phyloP scores from a whole-genome alignment of 1,140 invertebrate species.

The Mizuhopecten yessoensis region DNA sequence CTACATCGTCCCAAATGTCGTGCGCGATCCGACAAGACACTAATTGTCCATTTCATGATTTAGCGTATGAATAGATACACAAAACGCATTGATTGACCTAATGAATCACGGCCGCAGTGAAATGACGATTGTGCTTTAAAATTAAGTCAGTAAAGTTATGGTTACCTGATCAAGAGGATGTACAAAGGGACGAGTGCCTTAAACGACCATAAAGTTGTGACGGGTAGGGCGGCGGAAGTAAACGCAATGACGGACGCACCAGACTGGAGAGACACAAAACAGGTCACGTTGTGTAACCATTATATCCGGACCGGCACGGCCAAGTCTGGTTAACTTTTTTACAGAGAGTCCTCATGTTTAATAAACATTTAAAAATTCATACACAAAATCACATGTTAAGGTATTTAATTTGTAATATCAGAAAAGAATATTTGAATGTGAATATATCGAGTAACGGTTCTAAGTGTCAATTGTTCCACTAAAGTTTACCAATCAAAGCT shows the following conservation, averaged over 20 bases:
- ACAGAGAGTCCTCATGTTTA: background rate
- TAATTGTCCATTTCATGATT: slow-evolving; percentile 1
- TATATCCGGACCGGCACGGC: background rate
- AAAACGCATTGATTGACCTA: slow-evolving; percentile 37
- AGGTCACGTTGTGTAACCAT: background rate
- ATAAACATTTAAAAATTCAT: background rate
- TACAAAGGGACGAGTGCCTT: background rate
- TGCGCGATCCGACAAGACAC: background rate
- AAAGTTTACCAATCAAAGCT: slow-evolving; percentile 11
- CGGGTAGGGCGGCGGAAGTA: background rate
- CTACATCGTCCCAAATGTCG: background rate
- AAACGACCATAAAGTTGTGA: background rate
- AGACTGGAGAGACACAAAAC: slow-evolving; percentile 9
- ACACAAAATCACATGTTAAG: background rate
- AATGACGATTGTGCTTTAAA: background rate
- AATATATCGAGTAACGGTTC: background rate
- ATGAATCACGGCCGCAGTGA: slow-evolving; percentile 1
- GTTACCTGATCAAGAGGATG: background rate
- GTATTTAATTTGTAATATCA: background rate
- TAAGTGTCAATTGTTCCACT: background rate
- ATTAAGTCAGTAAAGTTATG: slow-evolving; percentile 34
- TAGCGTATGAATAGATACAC: slow-evolving; percentile 17
- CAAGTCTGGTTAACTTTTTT: background rate
- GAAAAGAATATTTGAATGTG: background rate
- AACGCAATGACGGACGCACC: background rate